These are phyloP conservation scores for Typhlomys cinereus DNA, from an alignment of 2,113 vertebrate genomes.

Conservation along the genomic window DNA sequence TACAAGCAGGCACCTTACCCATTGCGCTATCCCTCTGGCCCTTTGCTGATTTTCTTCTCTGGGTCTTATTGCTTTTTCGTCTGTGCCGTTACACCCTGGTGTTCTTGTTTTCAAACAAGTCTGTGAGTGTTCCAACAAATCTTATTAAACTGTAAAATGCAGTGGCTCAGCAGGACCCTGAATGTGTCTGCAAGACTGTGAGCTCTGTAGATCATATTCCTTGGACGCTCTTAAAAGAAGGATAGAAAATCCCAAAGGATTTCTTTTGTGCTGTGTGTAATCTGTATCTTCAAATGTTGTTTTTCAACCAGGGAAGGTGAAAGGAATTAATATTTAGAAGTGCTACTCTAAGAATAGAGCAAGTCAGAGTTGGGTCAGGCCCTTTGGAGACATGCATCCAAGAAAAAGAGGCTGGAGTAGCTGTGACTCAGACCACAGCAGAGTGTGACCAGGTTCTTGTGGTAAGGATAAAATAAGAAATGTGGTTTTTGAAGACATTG, in stretches of 20 bases:
- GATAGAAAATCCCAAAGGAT: neutral
- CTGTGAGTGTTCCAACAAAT: conserved; percentile 44
- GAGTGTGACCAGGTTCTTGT: conserved; percentile 57
- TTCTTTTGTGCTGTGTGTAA: conserved; percentile 52
- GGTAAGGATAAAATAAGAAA: conserved; percentile 65
- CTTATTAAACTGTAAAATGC: conserved; percentile 25
- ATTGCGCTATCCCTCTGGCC: neutral
- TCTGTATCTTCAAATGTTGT: conserved; percentile 51
- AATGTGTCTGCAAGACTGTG: conserved; percentile 14
- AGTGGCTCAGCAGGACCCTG: conserved; percentile 4
- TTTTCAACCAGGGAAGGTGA: conserved; percentile 31
- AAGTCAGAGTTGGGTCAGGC: neutral
- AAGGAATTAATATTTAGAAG: conserved; percentile 42
- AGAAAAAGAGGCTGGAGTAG: conserved; percentile 35
- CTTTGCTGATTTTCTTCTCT: conserved; percentile 5
- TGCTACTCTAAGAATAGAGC: conserved; percentile 36
- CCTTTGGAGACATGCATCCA: conserved; percentile 38
- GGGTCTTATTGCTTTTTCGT: neutral
- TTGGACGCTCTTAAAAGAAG: conserved; percentile 63
- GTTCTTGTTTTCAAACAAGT: conserved; percentile 57
- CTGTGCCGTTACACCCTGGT: conserved; percentile 37
- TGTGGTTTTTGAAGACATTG: conserved; percentile 64
- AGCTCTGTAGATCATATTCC: conserved; percentile 54
- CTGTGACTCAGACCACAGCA: conserved; percentile 49
- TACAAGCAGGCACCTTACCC: no score